Base-by-base conservation (phyloP, 2,797 vertebrate species). In the Onychomys arenicola region DNA sequence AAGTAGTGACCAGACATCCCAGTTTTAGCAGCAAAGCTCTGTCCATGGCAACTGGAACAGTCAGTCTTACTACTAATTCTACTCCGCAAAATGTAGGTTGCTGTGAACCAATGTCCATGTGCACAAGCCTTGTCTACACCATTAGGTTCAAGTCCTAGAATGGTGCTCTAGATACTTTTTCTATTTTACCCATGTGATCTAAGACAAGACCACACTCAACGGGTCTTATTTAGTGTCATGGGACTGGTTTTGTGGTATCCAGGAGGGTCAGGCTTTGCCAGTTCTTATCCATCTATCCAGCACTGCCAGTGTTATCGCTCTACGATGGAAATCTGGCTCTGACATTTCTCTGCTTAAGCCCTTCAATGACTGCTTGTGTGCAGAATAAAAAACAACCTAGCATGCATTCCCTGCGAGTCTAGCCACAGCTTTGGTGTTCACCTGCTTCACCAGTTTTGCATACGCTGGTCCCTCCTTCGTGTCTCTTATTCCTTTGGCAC, bases 271-370 rank as follows among this genome's bases (percentile, higher is more conserved):
- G 81, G 12, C 27, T 92, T 94, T 84, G 93, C 63, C 78, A 80
- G 78, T 37, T 61, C 63, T 37, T 86, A 67, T 83, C 87, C 43
- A 52, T 90, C 81, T 75, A 90, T 67, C 77, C 78, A 83, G 83
- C n/a, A 65, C 43, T 85, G 90, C 43, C 43, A 55, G 76, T 91
- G 52, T 95, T 92, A 90, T 86, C 10, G 4, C 85, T 95, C 87
- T 92, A 88, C 93, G 91, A 92, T 92, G 96, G 81, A 95, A 94
- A 97, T 96, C 81, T 59, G 37, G 27, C 34, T 10, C 89, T 93
- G 93, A 84, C 78, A 94, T 65, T 87, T 96, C 49, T 73, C 49
- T 92, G 85, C 82, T 86, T 89, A 83, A 93, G 32, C 86, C 92
- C 93, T 94, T 75, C 91, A 76, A 2, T 81, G 95, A 83, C 71